Percentiles rank a stretch among this genome's conserved stretches.
phyloP scores from a whole-genome alignment of 2,888 invertebrate species.

The Drosophila mercatorum region DNA sequence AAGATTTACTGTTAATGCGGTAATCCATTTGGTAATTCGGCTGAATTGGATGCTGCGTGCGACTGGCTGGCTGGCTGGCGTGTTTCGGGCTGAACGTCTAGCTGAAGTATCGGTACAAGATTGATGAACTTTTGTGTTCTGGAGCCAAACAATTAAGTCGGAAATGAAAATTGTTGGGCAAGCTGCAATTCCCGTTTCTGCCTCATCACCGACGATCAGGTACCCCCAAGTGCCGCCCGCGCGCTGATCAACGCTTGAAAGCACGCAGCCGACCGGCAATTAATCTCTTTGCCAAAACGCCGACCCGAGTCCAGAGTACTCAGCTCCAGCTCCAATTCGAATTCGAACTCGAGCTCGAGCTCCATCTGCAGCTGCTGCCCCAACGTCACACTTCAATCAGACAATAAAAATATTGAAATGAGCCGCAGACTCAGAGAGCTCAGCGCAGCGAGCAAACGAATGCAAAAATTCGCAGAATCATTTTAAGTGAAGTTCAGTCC shows the following conservation, averaged over 20 bases:
- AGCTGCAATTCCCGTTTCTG: slow-evolving; percentile 60
- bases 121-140: slow-evolving; percentile 39
- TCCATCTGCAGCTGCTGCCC: slow-evolving; percentile 37
- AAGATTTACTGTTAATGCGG: not conserved
- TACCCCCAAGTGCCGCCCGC: slow-evolving; percentile 34
- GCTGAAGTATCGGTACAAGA: slow-evolving; percentile 35
- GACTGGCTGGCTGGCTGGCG: slow-evolving; percentile 12
- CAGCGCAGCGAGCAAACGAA: slow-evolving; percentile 47
- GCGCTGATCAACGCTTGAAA: slow-evolving; percentile 38
- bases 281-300: slow-evolving; percentile 74
- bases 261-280: slow-evolving; percentile 57
- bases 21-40: slow-evolving; percentile 20
- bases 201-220: slow-evolving; percentile 35
- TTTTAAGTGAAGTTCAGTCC: slow-evolving; percentile 73
- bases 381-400: slow-evolving; percentile 77
- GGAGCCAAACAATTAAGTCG: slow-evolving; percentile 65
- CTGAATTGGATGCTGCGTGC: slow-evolving; percentile 30
- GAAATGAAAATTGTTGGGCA: slow-evolving; percentile 51
- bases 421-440: slow-evolving; percentile 33
- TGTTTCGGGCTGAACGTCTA: slow-evolving; percentile 27
- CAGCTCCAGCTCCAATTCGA: slow-evolving; percentile 23
- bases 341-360: slow-evolving; percentile 3
- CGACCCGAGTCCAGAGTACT: slow-evolving; percentile 38
- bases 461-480: slow-evolving; percentile 76
- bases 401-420: slow-evolving; percentile 78